Evolutionary conservation across 2,797 vertebrate genomes (phyloP).

Genomic region (Nasua narica): DNA sequence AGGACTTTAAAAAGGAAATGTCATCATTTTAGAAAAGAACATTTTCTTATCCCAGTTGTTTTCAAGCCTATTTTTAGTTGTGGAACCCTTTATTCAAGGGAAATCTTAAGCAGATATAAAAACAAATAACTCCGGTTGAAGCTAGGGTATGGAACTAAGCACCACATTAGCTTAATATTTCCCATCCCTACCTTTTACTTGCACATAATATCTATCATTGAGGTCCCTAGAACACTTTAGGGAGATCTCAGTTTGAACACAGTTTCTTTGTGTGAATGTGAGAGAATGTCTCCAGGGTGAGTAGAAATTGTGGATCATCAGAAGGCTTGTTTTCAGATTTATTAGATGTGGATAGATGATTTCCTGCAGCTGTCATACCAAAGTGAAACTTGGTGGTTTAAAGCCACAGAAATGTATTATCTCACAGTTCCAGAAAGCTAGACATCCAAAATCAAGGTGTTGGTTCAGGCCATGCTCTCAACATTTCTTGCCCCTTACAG

Average conservation of each 20-base stretch:
- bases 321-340: neutral
- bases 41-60: neutral
- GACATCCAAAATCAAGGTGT: neutral
- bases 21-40: neutral
- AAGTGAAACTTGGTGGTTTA: neutral
- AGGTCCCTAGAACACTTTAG: neutral
- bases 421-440: neutral
- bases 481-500: neutral
- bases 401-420: neutral
- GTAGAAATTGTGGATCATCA: neutral
- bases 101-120: neutral
- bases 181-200: neutral
- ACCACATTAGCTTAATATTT: too few relatives aligned
- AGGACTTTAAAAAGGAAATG: neutral
- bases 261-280: neutral
- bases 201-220: neutral
- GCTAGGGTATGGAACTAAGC: neutral
- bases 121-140: neutral
- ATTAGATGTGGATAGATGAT: neutral
- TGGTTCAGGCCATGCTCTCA: neutral
- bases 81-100: neutral
- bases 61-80: neutral
- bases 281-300: neutral
- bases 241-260: neutral
- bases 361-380: neutral